Evolutionary conservation across 2,888 invertebrate genomes (phyloP).

Genomic region (Heteromyza rotundicornis): DNA sequence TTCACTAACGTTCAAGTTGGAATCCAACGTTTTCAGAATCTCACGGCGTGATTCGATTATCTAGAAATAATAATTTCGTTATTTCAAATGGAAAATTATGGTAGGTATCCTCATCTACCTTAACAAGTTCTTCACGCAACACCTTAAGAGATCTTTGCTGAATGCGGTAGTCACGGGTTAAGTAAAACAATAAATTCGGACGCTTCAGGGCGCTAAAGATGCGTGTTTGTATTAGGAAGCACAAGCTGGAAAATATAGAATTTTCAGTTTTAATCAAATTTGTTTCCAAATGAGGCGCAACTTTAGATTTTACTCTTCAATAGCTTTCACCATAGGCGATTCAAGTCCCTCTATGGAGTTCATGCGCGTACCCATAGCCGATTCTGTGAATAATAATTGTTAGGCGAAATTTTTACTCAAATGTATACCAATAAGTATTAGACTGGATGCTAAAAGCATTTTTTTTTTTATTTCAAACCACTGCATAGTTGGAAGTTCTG

Average conservation of each 20-base stretch:
- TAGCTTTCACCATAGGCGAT: constrained; percentile 59
- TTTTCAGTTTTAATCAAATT: not conserved
- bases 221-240: constrained; percentile 35
- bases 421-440: not conserved
- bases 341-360: constrained; percentile 37
- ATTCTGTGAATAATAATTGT: no score
- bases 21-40: constrained; percentile 17
- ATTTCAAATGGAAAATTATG: not conserved
- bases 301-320: constrained; percentile 54
- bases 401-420: no score
- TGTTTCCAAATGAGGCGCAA: not conserved
- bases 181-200: constrained; percentile 40
- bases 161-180: constrained; percentile 62
- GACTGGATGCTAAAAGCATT: no score
- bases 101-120: no score
- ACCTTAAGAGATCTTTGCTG: constrained; percentile 56
- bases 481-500: no score
- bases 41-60: constrained; percentile 37
- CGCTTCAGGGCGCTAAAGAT: constrained; percentile 37
- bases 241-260: constrained; percentile 27
- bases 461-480: no score
- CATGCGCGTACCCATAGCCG: constrained; percentile 42
- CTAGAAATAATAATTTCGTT: constrained; percentile 15
- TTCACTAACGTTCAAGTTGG: constrained; percentile 16
- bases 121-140: constrained; percentile 34